phyloP scores from a whole-genome alignment of 2,888 invertebrate species.

The Nomada fucata region DNA sequence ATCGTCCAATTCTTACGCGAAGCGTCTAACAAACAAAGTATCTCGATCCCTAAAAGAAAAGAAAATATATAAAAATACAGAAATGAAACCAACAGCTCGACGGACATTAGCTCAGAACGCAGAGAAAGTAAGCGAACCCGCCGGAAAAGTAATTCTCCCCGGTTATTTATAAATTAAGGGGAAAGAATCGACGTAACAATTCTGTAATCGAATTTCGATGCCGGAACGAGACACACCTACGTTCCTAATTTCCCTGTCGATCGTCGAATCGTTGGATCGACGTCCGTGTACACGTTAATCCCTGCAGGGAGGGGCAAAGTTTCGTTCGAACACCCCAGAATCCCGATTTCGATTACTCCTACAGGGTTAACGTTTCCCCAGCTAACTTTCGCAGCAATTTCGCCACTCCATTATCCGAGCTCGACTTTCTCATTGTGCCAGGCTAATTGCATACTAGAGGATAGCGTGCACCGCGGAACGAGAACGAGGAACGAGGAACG shows the following conservation, averaged over 20 bases:
- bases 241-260: conserved; percentile 18
- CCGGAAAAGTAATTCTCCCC: neutral
- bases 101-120: neutral
- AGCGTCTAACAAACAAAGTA: neutral
- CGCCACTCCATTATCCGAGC: conserved; percentile 37
- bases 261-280: neutral
- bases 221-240: neutral
- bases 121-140: conserved; percentile 6
- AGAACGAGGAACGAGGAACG: conserved; percentile 30
- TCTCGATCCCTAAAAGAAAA: neutral
- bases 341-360: conserved; percentile 7
- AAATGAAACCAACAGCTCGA: neutral
- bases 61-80: neutral
- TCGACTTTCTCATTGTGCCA: conserved; percentile 33
- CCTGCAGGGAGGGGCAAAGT: neutral
- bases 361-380: conserved; percentile 20
- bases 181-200: neutral
- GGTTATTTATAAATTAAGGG: too few species aligned
- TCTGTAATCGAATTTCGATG: neutral
- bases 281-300: neutral
- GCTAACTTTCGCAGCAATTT: conserved; percentile 38
- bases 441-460: conserved; percentile 38
- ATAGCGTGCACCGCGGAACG: conserved; percentile 9
- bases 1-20: neutral
- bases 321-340: conserved; percentile 11